These are phyloP conservation scores for Turdus rufiventris DNA, from an alignment of 2,113 vertebrate genomes.

Conservation along the genomic window DNA sequence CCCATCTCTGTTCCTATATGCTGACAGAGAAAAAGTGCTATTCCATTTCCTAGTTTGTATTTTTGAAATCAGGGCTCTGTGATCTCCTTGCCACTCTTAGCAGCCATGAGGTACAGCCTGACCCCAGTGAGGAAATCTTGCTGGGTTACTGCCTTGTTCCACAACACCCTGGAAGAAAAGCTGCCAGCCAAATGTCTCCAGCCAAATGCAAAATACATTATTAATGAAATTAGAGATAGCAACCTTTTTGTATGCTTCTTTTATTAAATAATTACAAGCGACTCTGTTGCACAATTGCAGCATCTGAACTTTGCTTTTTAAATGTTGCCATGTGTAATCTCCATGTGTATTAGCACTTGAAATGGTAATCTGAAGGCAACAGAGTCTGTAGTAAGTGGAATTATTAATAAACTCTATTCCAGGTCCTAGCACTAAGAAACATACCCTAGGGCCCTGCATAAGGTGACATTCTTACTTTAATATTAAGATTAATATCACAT, in stretches of 20 bases:
- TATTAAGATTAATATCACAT: background rate
- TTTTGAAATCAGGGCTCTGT: background rate
- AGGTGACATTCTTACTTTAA: background rate
- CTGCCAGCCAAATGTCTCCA: background rate
- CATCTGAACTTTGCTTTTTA: slow-evolving; percentile 56
- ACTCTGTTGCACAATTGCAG: slow-evolving; percentile 43
- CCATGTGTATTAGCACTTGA: background rate
- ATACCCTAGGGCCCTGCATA: background rate
- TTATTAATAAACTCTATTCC: background rate
- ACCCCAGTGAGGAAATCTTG: background rate
- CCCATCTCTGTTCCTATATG: background rate
- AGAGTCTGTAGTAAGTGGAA: background rate
- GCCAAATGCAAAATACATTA: slow-evolving; percentile 6
- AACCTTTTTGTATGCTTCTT: slow-evolving; percentile 23
- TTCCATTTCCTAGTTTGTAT: background rate
- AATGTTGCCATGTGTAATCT: slow-evolving; percentile 47
- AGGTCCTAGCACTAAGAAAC: background rate
- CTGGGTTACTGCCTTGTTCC: background rate
- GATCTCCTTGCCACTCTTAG: background rate
- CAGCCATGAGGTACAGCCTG: background rate
- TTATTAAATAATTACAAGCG: slow-evolving; percentile 48
- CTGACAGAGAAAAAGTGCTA: background rate
- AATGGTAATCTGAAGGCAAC: background rate
- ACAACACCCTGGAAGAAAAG: background rate
- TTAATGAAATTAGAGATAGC: background rate